These are phyloP conservation scores for Eulimnadia texana DNA, from an alignment of 1,140 invertebrate species.

Conservation along the genomic window DNA sequence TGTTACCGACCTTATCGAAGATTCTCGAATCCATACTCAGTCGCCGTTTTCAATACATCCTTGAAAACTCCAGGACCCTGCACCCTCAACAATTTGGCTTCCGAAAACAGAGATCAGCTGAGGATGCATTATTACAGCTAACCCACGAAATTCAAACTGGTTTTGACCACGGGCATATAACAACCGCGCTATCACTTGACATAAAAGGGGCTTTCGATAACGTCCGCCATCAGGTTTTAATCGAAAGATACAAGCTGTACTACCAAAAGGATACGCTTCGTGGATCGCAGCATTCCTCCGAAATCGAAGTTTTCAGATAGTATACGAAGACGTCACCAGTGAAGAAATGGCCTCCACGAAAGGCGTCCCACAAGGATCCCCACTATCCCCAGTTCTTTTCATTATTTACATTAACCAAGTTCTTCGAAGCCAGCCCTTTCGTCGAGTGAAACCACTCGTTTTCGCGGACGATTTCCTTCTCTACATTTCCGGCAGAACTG, in stretches of 20 bases:
- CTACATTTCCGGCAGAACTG: background rate
- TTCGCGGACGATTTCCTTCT: background rate
- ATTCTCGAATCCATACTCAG: background rate
- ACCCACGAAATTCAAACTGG: background rate
- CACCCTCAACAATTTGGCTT: background rate
- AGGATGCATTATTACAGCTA: background rate
- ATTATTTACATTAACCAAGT: background rate
- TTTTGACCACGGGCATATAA: background rate
- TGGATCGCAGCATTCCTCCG: background rate
- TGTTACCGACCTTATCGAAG: background rate
- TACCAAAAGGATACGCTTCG: background rate
- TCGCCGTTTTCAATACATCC: background rate
- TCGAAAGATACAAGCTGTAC: background rate
- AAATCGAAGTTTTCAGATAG: background rate
- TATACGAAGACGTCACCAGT: background rate
- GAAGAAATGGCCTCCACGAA: background rate
- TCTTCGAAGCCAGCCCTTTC: background rate
- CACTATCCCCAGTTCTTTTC: background rate
- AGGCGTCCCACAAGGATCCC: background rate
- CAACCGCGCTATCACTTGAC: background rate
- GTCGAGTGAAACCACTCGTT: background rate
- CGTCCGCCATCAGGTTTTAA: background rate
- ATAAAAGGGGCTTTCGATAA: background rate
- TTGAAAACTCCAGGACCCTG: background rate
- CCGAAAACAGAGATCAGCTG: no score